Base-by-base conservation (phyloP, 92 coral and sea anemone genomes). In the Paramuricea clavata region DNA sequence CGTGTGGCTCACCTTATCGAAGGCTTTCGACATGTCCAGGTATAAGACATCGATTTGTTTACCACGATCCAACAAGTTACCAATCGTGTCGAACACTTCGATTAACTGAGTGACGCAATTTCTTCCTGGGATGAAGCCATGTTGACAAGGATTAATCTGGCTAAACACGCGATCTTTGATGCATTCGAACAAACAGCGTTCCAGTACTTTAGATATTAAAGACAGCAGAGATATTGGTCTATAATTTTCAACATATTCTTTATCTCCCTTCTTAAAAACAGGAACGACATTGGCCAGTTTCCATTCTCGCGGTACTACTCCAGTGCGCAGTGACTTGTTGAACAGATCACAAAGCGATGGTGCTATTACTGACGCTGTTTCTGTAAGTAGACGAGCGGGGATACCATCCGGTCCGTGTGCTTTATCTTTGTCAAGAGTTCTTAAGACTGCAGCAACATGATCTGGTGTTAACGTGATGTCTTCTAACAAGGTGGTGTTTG, bases 31-130 rank as follows among this genome's bases (percentile, higher is more conserved):
- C 23, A 54, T 21, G 62, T 21, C 62, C 62, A 54, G 62, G 62
- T 54, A 54, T 54, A 54, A 0, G 23, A 54, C 22, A 21, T 54
- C 62, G 17, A 54, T 54, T 13, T 54, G 62, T 54, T 54, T 54
- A 0, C 62, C 85, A n/a, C 41, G 33, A 83, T 83, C 88, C 43
- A 60, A 69, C 42, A 64, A 21, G 13, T 69, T 34, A 13, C 89
- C 86, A 41, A 85, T 84, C 59, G 34, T 78, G 79, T 89, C 81
- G 12, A 75, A 74, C 8, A 79, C 89, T 62, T 75, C 65, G 25
- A 89, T 32, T 11, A 89, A 86, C 49, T 86, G 78, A 33, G 93
- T 79, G 61, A 61, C 62, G 90, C 93, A 90, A 6, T 88, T 74
- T 50, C 78, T 77, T 1, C 82, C 87, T 12, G 52, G 10, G 10